Base-by-base conservation (phyloP, 2,888 invertebrate genomes). In the Disparrhopalites patrizii region DNA sequence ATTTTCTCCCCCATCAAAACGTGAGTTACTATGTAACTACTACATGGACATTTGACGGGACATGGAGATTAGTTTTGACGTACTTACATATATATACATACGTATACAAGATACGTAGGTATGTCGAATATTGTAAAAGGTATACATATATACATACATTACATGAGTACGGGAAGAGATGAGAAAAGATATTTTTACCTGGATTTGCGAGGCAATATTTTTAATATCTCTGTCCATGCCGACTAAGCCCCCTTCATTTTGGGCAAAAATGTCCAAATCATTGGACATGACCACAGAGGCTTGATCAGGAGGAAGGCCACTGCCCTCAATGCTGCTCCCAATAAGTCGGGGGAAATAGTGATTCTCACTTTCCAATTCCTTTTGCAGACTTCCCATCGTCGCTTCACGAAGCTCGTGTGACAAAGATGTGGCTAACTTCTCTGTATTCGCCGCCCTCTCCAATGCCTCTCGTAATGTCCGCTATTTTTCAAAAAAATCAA, bases 331-430 rank as follows among this genome's bases (percentile, higher is more conserved):
- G 10, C 36, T 8, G 18, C 10, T 13, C 7, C 36, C 5, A 33
- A 18, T 31, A 23, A 23, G 1, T 3, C 30, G 3, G 18, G 18
- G 31, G 20, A 7, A 27, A 31, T 28, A 47, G 30, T 23, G 30
- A n/a, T 38, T 30, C 13, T 54, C 13, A 28, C n/a, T 62, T 31
- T 67, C 81, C 73, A 83, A 81, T 69, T 80, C 81, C 50, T 72
- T 72, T 70, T 81, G 80, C n/a, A 81, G 77, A 7, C 76, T 71
- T 58, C 80, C 82, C 36, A 84, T 77, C 7, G 82, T 81, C 1
- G 79, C 77, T 65, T 82, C 82, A 64, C 80, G 82, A 5, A 82
- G 78, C 43, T 86, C 84, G 0, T 80, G 79, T 61, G 83, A 83
- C 1, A 83, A 79, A 20, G 79, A 80, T 7, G 79, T 78, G 38